Conservation (phyloP, 2,888 invertebrate species). For the Fragum whitleyi region DNA sequence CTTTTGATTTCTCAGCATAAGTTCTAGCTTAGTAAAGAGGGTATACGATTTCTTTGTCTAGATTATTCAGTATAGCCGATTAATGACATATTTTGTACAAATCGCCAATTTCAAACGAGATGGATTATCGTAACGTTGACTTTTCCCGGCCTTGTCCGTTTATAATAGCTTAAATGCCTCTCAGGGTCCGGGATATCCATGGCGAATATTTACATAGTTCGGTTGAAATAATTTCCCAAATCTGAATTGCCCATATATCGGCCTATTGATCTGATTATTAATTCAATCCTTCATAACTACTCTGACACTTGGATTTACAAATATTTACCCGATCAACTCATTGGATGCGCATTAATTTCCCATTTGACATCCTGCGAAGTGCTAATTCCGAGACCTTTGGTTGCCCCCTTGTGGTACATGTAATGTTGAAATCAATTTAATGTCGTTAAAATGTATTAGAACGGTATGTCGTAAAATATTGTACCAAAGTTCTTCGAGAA, state of each 20-base stretch:
- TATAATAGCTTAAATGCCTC: conserved; percentile 10
- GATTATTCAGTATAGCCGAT: no score
- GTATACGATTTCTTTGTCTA: no score
- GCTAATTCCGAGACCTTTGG: conserved; percentile 22
- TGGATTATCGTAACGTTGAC: neutral
- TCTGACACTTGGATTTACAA: conserved; percentile 65
- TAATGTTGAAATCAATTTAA: conserved; percentile 13
- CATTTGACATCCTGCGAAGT: conserved; percentile 24
- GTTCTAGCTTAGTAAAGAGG: no score
- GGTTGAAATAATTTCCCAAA: conserved; percentile 31
- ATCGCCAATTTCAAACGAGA: neutral
- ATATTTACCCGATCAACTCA: conserved; percentile 49
- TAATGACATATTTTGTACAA: neutral
- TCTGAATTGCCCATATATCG: conserved; percentile 51
- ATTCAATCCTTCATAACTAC: conserved; percentile 48
- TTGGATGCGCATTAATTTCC: conserved; percentile 27
- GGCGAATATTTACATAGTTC: conserved; percentile 23
- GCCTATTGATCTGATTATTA: conserved; percentile 62
- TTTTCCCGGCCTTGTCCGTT: neutral
- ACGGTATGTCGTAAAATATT: conserved; percentile 11
- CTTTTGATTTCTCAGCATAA: no score
- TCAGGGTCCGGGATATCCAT: neutral
- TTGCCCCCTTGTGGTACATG: conserved; percentile 18
- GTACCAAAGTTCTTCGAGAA: conserved; percentile 8
- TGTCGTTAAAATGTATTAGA: conserved; percentile 14